Evolutionary conservation across 2,797 vertebrate species (phyloP), one percentile per base, ranked within the genome.

Genomic region (Gymnopithys bicolor): DNA sequence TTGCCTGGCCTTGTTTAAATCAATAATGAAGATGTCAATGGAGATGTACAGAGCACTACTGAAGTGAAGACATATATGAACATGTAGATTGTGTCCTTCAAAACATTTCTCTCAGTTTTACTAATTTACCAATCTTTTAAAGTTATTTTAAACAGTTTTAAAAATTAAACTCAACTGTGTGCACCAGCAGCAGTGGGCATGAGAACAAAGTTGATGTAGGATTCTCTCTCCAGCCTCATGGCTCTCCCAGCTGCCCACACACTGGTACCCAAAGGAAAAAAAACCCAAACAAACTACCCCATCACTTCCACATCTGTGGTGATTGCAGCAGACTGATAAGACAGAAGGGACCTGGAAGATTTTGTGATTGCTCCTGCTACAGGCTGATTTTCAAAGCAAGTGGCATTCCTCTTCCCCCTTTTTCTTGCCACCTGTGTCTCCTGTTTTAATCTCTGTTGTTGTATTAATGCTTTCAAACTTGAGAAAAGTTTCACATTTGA

Each of bases 121-220:
- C 32, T 35, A 10, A 19, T 37, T 55, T 74, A 62, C 7, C 3
- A 35, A 24, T 25, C 11, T 78, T 49, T 52, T 28, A 32, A 39
- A 13, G 9, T 14, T 48, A 15, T 67, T 75, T 81, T 30, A 77
- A 1, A 9, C 53, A 3, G 13, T 10, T 53, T 71, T 25, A 49
- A 86, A 88, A 45, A 39, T 32, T 15, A 23, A 87, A 46, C 10
- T 66, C 2, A 3, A 2, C 15, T 22, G 2, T 2, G 1, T 1
- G 1, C 7, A 51, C 60, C 19, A 32, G 9, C 1, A 0, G 13
- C 41, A 15, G 10, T 0, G 0, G 30, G 25, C 5, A 49, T 3
- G 7, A 76, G 7, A 11, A 25, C 5, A 19, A 24, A 35, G 23
- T 9, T 41, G 28, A 7, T 7, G 16, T 30, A 23, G 6, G 7